Evolutionary conservation across 1,140 invertebrate genomes (phyloP), one percentile per base, ranked within the genome.

Genomic region (Scaptomyza montana): DNA sequence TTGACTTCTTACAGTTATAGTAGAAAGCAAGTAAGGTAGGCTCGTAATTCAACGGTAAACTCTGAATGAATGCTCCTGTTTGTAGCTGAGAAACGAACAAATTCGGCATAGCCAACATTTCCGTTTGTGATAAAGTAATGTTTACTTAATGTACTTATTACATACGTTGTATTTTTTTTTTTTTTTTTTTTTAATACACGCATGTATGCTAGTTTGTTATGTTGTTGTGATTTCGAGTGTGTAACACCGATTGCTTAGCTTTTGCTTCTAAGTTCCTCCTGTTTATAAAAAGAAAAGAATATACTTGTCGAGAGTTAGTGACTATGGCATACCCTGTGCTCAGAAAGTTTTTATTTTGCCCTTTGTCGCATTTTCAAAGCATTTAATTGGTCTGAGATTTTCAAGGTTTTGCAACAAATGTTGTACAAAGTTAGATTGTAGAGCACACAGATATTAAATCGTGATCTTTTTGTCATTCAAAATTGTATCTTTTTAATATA

Each of bases 111-210:
- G 61, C 55, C 60, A 70, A 75, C 76, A 75, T 78, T 78, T 78
- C 76, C 76, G 76, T 47, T 75, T 66, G 46, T 62, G 76, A 78
- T 78, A 78, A 78, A 70, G 51, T 63, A 70, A 70, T 60, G 65
- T 43, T 74, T 51, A 50, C 33, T 49, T 43, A n/a, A 9, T 36
- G 33, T 36, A 36, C 33, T 36, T 33, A 33, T 12, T 25, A n/a
- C 33, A 21, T 55, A 21, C 9, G 6, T 46, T 21, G 16, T 46
- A 30, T 45, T 53, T 3, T 28, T 39, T 54, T 51, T 41, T 16
- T 16, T 16, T 16, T 16, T 16, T 16, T 16, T 16, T 16, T 16
- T 16, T 16, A 16, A 39, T 56, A 46, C 19, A 56, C 39, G 50
- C 55, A 12, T 25, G 3, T 16, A 8, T 5, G 1, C 33, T 12